phyloP scores from a whole-genome alignment of 2,113 vertebrate genomes.

The Aldabrachelys gigantea region DNA sequence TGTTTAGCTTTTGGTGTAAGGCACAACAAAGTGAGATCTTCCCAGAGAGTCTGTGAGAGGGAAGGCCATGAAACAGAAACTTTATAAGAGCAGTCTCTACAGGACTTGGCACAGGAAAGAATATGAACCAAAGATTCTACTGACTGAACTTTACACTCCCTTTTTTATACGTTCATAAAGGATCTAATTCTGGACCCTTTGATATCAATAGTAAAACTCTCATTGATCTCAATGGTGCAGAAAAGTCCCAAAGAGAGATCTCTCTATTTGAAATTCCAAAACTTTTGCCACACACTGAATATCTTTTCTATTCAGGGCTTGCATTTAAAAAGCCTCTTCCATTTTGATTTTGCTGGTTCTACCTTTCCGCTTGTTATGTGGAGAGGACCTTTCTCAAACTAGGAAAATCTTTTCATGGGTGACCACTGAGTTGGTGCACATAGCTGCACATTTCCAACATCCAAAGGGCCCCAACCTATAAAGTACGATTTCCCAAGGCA shows the following conservation, averaged over 20 bases:
- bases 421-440: rapidly evolving
- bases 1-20: not conserved
- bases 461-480: not conserved
- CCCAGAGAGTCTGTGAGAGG: not conserved
- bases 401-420: not conserved
- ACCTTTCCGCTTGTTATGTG: rapidly evolving
- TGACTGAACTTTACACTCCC: rapidly evolving
- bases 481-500: not conserved
- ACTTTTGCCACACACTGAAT: not conserved
- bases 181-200: not conserved
- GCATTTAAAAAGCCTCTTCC: not conserved
- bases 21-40: not conserved
- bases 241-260: not conserved
- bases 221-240: not conserved
- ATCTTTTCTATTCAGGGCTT: not conserved
- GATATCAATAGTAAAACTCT: not conserved
- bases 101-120: not conserved
- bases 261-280: not conserved
- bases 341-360: not conserved
- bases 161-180: rapidly evolving
- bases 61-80: not conserved
- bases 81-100: not conserved
- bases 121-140: not conserved
- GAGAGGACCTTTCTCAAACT: not conserved
- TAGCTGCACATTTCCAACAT: rapidly evolving